Evolutionary conservation across 2,888 invertebrate genomes (phyloP), one percentile per base, ranked within the genome.

Genomic region (Ophioninae sp.): DNA sequence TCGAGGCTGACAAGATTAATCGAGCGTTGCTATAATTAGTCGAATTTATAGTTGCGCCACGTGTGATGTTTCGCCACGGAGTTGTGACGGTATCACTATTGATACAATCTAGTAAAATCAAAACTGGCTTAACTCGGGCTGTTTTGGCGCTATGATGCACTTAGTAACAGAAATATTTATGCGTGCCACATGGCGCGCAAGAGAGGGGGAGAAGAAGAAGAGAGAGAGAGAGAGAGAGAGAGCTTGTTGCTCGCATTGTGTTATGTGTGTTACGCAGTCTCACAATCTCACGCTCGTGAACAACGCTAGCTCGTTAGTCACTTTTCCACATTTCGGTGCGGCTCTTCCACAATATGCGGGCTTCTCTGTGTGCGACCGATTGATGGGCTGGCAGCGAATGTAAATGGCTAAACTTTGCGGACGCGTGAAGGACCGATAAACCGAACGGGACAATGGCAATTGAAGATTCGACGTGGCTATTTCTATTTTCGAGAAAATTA

Each of bases 161-260:
- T 79, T 79, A 61, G 79, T 73, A 73, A 73, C 73, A 61, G 67
- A 73, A 59, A 79, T 79, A 79, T 79, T 79, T 67, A 79, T 73
- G 79, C 73, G 73, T 37, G 79, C 65, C 79, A 79, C 73, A 79
- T 79, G 79, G 65, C 59, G 65, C 56, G 65, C 51, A 6, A 0
- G 51, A 51, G 51, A 10, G 51, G 17, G 17, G 17, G 13, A 10
- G 51, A 6, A 51, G 51, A 17, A 17, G 9, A 6, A 41, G 41
- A 41, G 41, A 41, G 41, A 41, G 41, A 41, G 41, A 41, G 41
- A 41, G 41, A 41, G 41, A 63, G 63, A 63, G 63, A 63, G 23
- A 61, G 51, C 61, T 69, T 65, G 23, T 58, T 58, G 30, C 69
- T 72, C 72, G 44, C 79, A 79, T 79, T 79, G 65, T 79, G 65